A percentile compares a stretch with the other conserved stretches of the same genome.
phyloP scores from a whole-genome alignment of 2,888 invertebrate genomes.

The Noctuana brunneofusca region DNA sequence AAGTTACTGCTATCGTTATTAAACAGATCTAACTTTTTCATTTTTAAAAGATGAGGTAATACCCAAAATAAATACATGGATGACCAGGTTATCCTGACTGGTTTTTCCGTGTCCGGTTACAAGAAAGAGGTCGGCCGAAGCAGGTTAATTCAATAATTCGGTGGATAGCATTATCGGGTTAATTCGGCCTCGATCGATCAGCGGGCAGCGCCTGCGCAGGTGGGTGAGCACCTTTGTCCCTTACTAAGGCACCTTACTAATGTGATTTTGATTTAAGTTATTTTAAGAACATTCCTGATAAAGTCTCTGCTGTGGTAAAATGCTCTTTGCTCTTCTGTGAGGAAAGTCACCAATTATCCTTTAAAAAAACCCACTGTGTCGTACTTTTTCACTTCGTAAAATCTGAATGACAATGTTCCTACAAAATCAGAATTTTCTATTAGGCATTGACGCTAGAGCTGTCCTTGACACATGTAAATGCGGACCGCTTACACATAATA shows the following conservation, averaged over 20 bases:
- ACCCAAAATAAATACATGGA: too few relatives aligned
- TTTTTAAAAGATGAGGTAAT: background rate
- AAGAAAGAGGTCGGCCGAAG: constrained; percentile 33
- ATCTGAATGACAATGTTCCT: background rate
- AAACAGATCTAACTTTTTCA: background rate
- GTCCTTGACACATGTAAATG: constrained; percentile 24
- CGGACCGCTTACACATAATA: background rate
- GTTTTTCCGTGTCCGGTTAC: constrained; percentile 6
- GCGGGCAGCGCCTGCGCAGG: constrained; percentile 61
- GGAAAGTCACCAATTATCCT: too few relatives aligned
- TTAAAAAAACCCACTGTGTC: too few relatives aligned
- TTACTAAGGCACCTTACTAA: constrained; percentile 17
- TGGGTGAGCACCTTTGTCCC: constrained; percentile 44
- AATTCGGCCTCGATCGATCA: constrained; percentile 67
- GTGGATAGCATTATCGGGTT: constrained; percentile 61
- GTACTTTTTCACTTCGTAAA: background rate
- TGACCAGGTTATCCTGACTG: background rate
- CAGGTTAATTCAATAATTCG: constrained; percentile 69
- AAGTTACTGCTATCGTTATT: background rate
- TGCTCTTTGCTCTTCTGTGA: too few relatives aligned
- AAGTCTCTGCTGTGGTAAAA: too few relatives aligned
- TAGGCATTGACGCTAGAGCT: constrained; percentile 17
- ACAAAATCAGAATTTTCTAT: constrained; percentile 5
- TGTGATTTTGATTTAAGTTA: background rate
- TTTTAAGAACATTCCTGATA: background rate